Evolutionary conservation across 2,888 invertebrate genomes (phyloP).

Genomic region (Cactoblastis cactorum): DNA sequence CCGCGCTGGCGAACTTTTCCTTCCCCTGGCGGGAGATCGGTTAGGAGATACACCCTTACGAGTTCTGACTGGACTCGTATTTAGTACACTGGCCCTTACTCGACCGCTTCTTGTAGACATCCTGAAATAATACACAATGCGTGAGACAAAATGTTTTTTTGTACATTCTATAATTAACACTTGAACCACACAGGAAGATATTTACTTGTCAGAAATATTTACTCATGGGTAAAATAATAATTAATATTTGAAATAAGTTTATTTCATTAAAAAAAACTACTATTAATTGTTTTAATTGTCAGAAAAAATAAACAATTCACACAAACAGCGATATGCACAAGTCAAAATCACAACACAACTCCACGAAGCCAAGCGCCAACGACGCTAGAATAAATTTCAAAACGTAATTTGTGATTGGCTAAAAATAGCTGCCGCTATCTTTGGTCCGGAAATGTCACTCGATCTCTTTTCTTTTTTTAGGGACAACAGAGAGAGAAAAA

Average conservation of each 20-base stretch:
- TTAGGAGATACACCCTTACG: constrained; percentile 62
- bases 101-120: constrained; percentile 71
- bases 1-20: constrained; percentile 52
- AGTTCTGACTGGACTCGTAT: constrained; percentile 56
- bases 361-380: constrained; percentile 57
- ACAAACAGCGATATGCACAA: constrained; percentile 33
- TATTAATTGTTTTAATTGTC: constrained; percentile 18
- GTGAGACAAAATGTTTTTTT: constrained; percentile 26
- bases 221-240: constrained; percentile 12
- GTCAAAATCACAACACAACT: constrained; percentile 28
- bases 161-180: constrained; percentile 55
- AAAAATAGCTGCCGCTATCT: constrained; percentile 41
- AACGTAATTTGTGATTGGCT: constrained; percentile 59
- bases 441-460: constrained; percentile 23
- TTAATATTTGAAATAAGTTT: not conserved
- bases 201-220: constrained; percentile 35
- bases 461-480: constrained; percentile 21
- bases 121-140: constrained; percentile 34
- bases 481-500: constrained; percentile 20
- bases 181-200: constrained; percentile 56
- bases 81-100: constrained; percentile 48
- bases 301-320: constrained; percentile 34
- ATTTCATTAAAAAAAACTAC: constrained; percentile 18
- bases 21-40: constrained; percentile 66
- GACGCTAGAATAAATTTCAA: constrained; percentile 64